phyloP scores from a whole-genome alignment of 2,113 vertebrate species.

The Eidolon helvum region DNA sequence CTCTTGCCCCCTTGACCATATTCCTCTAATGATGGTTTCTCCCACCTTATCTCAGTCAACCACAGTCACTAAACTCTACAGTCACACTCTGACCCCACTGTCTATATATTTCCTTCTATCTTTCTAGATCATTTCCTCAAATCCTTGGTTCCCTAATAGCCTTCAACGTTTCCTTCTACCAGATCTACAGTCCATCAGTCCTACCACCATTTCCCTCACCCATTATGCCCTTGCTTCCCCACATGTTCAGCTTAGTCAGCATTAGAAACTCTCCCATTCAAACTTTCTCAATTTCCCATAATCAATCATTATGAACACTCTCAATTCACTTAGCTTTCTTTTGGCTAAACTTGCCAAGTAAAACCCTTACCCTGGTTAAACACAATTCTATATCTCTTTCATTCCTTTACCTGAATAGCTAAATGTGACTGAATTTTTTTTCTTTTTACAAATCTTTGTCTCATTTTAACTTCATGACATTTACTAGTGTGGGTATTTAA shows the following conservation, averaged over 20 bases:
- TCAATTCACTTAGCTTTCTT: background rate
- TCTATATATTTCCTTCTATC: background rate
- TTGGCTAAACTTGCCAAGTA: background rate
- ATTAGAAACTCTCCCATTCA: background rate
- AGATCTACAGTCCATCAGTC: background rate
- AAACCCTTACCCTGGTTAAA: background rate
- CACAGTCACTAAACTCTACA: background rate
- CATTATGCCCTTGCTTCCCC: background rate
- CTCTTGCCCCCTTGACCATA: background rate
- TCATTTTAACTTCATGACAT: background rate
- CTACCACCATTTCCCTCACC: background rate
- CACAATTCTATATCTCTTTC: background rate
- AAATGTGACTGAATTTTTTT: background rate
- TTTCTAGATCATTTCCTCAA: background rate
- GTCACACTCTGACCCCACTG: background rate
- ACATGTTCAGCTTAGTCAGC: background rate
- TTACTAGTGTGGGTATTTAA: background rate
- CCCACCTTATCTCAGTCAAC: background rate
- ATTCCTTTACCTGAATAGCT: background rate
- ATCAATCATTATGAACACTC: background rate
- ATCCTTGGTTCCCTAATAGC: background rate
- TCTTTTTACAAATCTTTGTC: background rate
- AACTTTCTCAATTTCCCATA: background rate
- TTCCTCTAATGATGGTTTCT: background rate
- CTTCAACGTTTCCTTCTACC: background rate